Evolutionary conservation across 2,113 vertebrate species (phyloP).

Genomic region (Dasyurus viverrinus): DNA sequence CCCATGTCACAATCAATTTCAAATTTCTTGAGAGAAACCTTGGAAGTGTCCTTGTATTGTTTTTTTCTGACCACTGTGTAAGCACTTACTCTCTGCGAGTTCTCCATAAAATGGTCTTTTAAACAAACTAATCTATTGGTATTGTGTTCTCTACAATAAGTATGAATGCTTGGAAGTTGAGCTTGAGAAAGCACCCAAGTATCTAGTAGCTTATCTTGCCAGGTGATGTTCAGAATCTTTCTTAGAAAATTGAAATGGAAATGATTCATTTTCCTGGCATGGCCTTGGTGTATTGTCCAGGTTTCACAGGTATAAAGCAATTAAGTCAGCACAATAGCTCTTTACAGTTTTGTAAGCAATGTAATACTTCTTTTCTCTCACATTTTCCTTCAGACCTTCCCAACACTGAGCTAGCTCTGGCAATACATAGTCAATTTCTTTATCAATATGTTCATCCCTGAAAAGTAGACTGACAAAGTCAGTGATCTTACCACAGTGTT

Average conservation of each 20-base stretch:
- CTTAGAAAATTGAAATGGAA: not conserved
- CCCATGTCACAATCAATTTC: not conserved
- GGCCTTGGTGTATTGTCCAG: not conserved
- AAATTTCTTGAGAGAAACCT: not conserved
- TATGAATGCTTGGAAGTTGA: not conserved
- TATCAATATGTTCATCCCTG: not conserved
- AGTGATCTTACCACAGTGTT: not conserved
- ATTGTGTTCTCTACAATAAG: not conserved
- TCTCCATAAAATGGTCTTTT: not conserved
- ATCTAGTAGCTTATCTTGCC: not conserved
- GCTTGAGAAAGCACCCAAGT: not conserved
- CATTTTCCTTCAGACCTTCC: not conserved
- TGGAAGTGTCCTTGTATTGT: not conserved
- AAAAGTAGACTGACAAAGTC: not conserved
- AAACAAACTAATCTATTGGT: not conserved
- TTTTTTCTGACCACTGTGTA: not conserved
- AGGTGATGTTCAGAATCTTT: not conserved
- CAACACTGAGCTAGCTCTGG: not conserved
- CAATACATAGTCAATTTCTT: not conserved
- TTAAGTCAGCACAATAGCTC: not conserved
- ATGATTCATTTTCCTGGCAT: not conserved
- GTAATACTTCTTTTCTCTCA: not conserved
- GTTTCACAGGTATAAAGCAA: not conserved
- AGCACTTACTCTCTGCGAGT: not conserved
- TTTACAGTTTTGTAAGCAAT: not conserved